phyloP scores from a whole-genome alignment of 2,797 vertebrate species.

The Garrulus glandarius region DNA sequence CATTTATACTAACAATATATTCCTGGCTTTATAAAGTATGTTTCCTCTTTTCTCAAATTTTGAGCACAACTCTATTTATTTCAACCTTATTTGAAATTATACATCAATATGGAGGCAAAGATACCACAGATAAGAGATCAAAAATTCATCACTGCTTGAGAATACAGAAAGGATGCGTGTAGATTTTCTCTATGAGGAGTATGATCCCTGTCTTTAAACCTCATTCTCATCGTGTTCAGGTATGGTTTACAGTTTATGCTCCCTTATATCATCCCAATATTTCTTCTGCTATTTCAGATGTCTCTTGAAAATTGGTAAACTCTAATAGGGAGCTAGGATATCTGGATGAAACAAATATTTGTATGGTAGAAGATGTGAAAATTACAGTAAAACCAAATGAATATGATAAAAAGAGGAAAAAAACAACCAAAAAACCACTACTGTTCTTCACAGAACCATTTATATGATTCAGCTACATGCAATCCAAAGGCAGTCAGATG shows the following conservation, averaged over 20 bases:
- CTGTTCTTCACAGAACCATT: background rate
- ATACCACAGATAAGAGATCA: background rate
- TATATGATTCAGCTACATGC: background rate
- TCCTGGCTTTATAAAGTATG: background rate
- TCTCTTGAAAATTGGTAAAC: background rate
- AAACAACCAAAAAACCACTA: rapidly evolving
- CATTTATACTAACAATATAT: background rate
- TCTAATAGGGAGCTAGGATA: background rate
- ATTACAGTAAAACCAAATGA: background rate
- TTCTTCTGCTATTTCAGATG: background rate
- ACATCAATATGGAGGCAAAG: background rate
- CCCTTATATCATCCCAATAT: background rate
- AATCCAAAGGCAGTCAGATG: background rate
- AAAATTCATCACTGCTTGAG: background rate
- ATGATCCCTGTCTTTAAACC: background rate
- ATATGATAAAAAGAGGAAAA: rapidly evolving
- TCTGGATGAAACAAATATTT: background rate
- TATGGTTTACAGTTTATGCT: background rate
- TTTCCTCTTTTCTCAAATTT: background rate
- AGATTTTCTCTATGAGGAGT: background rate
- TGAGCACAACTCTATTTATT: background rate
- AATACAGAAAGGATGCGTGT: background rate
- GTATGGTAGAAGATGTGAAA: rapidly evolving
- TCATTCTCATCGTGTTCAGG: background rate
- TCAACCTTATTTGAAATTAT: background rate